Evolutionary conservation across 2,113 vertebrate genomes (phyloP).

Genomic region (Miniopterus natalensis): DNA sequence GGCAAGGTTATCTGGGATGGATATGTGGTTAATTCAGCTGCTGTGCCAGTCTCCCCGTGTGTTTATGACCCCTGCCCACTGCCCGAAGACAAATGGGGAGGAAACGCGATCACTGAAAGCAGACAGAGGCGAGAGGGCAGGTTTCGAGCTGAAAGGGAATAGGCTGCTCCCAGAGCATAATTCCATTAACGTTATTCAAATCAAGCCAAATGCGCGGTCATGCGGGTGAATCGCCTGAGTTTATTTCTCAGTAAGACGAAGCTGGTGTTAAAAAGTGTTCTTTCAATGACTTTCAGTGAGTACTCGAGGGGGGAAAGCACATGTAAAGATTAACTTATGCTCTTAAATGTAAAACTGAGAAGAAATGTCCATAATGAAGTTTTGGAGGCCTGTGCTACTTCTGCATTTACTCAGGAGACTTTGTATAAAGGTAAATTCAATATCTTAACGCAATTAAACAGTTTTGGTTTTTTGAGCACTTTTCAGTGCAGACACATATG

Average conservation of each 20-base stretch:
- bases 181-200: background rate
- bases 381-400: background rate
- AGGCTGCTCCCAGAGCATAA: background rate
- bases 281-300: background rate
- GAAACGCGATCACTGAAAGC: background rate
- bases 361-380: background rate
- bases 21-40: background rate
- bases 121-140: background rate
- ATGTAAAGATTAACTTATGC: background rate
- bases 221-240: background rate
- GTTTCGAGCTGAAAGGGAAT: background rate
- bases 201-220: background rate
- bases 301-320: background rate
- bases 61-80: background rate
- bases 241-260: conserved; percentile 10
- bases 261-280: background rate
- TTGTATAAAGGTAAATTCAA: background rate
- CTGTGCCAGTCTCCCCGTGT: background rate
- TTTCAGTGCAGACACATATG: background rate
- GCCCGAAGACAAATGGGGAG: background rate
- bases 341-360: background rate
- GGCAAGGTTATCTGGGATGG: background rate
- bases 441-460: background rate
- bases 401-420: background rate
- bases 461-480: background rate